These are phyloP conservation scores for Carettochelys insculpta DNA, from an alignment of 2,113 vertebrate genomes.

Conservation along the genomic window DNA sequence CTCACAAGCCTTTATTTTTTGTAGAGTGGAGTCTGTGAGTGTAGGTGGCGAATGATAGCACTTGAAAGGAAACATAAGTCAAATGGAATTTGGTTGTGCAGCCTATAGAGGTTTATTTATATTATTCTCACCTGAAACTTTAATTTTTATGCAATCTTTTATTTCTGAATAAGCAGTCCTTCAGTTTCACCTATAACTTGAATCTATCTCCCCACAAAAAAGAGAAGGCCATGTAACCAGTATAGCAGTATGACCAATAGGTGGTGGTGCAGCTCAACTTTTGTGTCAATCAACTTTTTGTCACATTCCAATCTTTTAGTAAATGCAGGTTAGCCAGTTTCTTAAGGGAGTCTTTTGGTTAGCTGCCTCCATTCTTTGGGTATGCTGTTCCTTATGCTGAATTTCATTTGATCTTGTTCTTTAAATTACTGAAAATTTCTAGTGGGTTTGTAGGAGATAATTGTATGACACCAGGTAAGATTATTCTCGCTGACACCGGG, in stretches of 20 bases:
- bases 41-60: background rate
- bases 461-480: background rate
- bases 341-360: background rate
- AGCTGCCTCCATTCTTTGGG: background rate
- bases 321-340: background rate
- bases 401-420: background rate
- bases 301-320: background rate
- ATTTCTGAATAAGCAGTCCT: background rate
- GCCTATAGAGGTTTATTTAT: background rate
- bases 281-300: background rate
- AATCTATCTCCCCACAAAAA: background rate
- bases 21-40: background rate
- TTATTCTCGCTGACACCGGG: rapidly evolving
- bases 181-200: no score
- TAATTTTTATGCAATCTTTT: background rate
- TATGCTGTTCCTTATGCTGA: background rate
- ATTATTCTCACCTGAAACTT: background rate
- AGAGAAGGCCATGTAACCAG: background rate
- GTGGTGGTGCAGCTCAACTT: constrained; percentile 22
- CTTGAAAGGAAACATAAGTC: background rate
- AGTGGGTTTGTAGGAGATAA: background rate
- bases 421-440: background rate
- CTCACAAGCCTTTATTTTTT: background rate
- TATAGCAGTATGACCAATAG: constrained; percentile 6
- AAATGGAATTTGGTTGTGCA: background rate